Percentiles rank a stretch among this genome's conserved stretches.
These are phyloP conservation scores for Colius striatus DNA, from an alignment of 2,113 vertebrate genomes.

Conservation along the genomic window DNA sequence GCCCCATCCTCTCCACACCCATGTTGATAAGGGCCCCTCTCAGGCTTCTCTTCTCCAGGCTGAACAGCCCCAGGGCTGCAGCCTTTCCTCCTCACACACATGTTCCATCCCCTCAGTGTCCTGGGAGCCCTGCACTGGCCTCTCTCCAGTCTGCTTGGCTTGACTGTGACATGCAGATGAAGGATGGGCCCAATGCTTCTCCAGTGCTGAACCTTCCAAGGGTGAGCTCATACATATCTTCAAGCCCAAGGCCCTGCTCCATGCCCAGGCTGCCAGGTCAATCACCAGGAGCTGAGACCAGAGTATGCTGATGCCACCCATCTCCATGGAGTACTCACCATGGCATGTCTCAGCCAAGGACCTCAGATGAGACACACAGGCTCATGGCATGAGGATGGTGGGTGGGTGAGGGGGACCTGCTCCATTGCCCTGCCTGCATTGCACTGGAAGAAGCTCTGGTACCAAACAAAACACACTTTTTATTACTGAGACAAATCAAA, in stretches of 20 bases:
- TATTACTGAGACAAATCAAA: neutral
- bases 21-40: too few relatives aligned
- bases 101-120: too few relatives aligned
- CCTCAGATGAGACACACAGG: neutral
- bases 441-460: neutral
- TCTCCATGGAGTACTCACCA: neutral
- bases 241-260: neutral
- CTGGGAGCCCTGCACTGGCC: too few relatives aligned
- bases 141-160: neutral
- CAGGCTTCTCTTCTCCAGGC: too few relatives aligned
- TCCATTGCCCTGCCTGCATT: neutral
- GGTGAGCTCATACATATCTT: rapidly evolving
- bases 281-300: neutral
- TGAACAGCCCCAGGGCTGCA: too few relatives aligned
- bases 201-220: neutral
- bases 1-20: too few relatives aligned
- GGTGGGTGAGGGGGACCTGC: rapidly evolving
- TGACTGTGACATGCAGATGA: rapidly evolving
- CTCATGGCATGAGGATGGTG: rapidly evolving
- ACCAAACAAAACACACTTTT: neutral
- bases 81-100: too few relatives aligned
- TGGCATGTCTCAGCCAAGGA: neutral
- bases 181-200: neutral
- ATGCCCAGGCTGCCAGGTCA: neutral
- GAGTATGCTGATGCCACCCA: rapidly evolving